phyloP scores from a whole-genome alignment of 2,797 vertebrate species.

The Lagothrix lagotricha region DNA sequence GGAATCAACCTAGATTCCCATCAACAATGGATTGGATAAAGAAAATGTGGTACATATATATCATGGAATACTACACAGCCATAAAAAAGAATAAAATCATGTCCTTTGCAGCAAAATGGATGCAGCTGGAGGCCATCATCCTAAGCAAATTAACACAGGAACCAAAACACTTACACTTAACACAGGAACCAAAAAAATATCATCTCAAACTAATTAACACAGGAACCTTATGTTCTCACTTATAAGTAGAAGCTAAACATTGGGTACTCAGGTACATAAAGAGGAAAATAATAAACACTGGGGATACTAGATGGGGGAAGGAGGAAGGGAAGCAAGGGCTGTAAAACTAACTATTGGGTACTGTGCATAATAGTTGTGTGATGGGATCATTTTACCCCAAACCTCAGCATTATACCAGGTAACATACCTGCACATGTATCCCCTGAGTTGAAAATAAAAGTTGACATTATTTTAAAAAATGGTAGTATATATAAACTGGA shows the following conservation, averaged over 20 bases:
- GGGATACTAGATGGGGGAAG: background rate
- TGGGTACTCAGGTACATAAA: background rate
- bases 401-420: background rate
- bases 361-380: background rate
- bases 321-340: background rate
- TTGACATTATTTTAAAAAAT: background rate
- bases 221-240: background rate
- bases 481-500: background rate
- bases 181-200: background rate
- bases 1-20: background rate
- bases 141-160: background rate
- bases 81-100: background rate
- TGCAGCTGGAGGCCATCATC: background rate
- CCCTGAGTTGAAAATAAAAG: background rate
- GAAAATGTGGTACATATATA: background rate
- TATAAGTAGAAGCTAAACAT: background rate
- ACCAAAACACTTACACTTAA: background rate
- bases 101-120: background rate
- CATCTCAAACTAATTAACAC: background rate
- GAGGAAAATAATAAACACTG: background rate
- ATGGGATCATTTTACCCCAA: background rate
- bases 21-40: background rate
- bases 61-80: background rate
- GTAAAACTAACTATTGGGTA: background rate
- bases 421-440: background rate